These are phyloP conservation scores for Lepus oiostolus DNA, from an alignment of 2,797 vertebrate species.

Conservation along the genomic window DNA sequence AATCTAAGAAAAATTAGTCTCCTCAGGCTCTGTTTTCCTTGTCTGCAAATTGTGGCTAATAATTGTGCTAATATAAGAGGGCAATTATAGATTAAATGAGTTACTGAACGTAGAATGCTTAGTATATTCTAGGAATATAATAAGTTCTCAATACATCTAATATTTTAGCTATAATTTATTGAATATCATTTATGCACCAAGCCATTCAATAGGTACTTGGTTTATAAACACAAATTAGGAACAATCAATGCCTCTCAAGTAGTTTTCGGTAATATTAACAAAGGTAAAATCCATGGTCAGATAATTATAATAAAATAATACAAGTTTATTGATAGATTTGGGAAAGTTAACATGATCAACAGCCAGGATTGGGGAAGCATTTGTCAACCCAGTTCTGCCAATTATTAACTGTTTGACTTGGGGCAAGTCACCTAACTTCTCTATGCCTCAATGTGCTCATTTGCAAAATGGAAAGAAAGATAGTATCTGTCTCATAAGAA, in stretches of 20 bases:
- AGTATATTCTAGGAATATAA: not conserved
- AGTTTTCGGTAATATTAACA: not conserved
- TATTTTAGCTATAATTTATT: not conserved
- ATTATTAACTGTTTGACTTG: not conserved
- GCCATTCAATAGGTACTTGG: not conserved
- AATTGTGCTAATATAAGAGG: not conserved
- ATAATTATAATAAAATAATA: not conserved
- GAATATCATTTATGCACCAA: not conserved
- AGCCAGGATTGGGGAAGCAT: not conserved
- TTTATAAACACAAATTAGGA: conserved; percentile 13
- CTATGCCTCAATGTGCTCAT: not conserved
- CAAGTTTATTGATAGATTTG: not conserved
- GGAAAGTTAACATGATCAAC: not conserved
- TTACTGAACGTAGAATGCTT: not conserved
- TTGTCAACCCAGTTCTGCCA: not conserved
- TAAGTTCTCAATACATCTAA: not conserved
- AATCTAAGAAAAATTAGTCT: not conserved
- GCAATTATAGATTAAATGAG: not conserved
- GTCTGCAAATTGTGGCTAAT: not conserved
- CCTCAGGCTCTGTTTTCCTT: not conserved
- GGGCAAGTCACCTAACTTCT: not conserved
- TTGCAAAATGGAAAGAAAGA: not conserved
- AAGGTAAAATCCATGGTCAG: not conserved
- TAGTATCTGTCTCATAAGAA: not conserved
- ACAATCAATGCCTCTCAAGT: not conserved